Evolutionary conservation across 2,888 invertebrate genomes (phyloP), one percentile per base, ranked within the genome.

Genomic region (Ceraclea dissimilis): DNA sequence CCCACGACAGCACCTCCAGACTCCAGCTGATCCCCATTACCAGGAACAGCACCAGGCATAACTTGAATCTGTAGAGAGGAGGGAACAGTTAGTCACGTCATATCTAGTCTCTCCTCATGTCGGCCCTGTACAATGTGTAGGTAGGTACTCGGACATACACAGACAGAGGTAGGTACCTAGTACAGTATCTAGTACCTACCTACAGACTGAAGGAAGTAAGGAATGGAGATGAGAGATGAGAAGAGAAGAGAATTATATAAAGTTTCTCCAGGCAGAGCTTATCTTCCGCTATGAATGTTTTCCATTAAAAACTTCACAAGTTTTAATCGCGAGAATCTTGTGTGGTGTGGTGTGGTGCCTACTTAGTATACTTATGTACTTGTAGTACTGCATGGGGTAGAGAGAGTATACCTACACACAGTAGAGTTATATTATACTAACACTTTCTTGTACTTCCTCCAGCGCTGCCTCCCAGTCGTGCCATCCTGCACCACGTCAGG

Each of bases 11-110:
- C 61, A 86, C 75, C 68, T 88, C 87, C 68, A 86, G 75, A 26
- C 81, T 74, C 88, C 87, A 88, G 51, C 84, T 84, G 8, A 85
- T 70, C 0, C 85, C 83, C 80, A 86, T 84, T 60, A 86, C 78
- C 58, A 81, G 72, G 54, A 83, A 84, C 5, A 88, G 72, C 39
- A 83, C 70, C 60, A 82, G 72, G 63, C 81, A 80, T 50, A 80
- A 77, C 8, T 79, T 74, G 64, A 81, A 80, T 56, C 81, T 80
- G 62, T 66, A 68, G 2, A n/a, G n/a, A n/a, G n/a, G n/a, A n/a
- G n/a, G n/a, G n/a, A n/a, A n/a, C n/a, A n/a, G n/a, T n/a, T n/a
- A n/a, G n/a, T n/a, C n/a, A n/a, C n/a, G n/a, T n/a, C n/a, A 21
- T 18, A 46, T 46, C 11, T 10, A 33, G 8, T 33, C 33, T 10